These are phyloP conservation scores for Odontomyia ornata DNA, from an alignment of 2,888 invertebrate genomes.

Conservation along the genomic window DNA sequence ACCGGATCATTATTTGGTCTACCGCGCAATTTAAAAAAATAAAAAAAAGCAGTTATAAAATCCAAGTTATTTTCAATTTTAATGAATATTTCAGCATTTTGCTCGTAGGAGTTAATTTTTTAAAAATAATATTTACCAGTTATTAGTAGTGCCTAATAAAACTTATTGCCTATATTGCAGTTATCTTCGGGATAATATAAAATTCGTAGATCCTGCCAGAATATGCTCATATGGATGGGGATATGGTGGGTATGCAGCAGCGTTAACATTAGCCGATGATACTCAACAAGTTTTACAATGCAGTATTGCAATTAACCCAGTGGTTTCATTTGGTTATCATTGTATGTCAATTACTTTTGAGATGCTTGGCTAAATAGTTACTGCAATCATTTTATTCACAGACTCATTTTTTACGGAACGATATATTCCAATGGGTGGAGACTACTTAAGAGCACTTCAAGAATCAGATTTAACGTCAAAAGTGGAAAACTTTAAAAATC, in stretches of 20 bases:
- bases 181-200: conserved; percentile 80
- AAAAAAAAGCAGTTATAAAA: too few relatives aligned
- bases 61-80: too few relatives aligned
- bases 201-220: conserved; percentile 81
- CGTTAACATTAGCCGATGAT: conserved; percentile 82
- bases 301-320: conserved; percentile 86
- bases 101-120: too few relatives aligned
- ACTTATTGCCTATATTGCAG: too few relatives aligned
- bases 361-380: background rate
- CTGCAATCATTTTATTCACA: conserved; percentile 57
- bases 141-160: too few relatives aligned
- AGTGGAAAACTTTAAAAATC: conserved; percentile 77
- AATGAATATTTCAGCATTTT: too few relatives aligned
- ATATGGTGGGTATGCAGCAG: conserved; percentile 87
- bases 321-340: conserved; percentile 84
- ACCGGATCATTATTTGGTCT: too few relatives aligned
- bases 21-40: too few relatives aligned
- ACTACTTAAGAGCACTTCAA: conserved; percentile 75
- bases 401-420: conserved; percentile 92
- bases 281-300: conserved; percentile 81
- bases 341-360: conserved; percentile 66
- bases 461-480: conserved; percentile 81
- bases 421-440: conserved; percentile 81
- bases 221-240: conserved; percentile 87
- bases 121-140: too few relatives aligned